Conservation (phyloP, 1,140 invertebrate genomes). For the Micrasema longulum region DNA sequence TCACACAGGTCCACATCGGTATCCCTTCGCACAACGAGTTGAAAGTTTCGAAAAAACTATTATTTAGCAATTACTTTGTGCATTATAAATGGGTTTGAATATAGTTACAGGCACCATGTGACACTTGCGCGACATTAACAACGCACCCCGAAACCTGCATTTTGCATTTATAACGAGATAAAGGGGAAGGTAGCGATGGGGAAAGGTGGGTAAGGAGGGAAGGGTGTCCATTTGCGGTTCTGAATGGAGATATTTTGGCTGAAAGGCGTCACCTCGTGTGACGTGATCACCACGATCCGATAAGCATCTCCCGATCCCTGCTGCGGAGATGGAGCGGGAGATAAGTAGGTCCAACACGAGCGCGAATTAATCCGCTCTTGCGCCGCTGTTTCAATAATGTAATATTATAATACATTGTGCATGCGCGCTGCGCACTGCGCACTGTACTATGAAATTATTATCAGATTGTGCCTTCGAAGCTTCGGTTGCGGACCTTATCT, state of each 20-base stretch:
- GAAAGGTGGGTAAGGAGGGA: neutral
- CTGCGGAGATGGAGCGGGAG: neutral
- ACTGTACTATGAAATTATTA: slow-evolving; percentile 23
- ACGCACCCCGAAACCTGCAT: slow-evolving; percentile 18
- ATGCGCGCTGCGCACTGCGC: slow-evolving; percentile 5
- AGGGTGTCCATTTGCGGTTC: slow-evolving; percentile 21
- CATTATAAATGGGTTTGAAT: slow-evolving; percentile 27
- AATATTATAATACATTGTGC: slow-evolving; percentile 1
- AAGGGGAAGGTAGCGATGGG: neutral
- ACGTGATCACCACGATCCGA: slow-evolving; percentile 61
- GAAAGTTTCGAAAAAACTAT: neutral
- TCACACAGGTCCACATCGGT: too few relatives aligned
- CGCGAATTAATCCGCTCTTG: slow-evolving; percentile 29
- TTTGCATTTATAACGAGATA: slow-evolving; percentile 33
- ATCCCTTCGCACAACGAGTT: too few relatives aligned
- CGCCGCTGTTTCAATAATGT: neutral
- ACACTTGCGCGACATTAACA: slow-evolving; percentile 25
- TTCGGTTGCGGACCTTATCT: neutral
- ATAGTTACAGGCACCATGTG: slow-evolving; percentile 17
- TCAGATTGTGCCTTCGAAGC: neutral
- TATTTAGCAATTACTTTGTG: slow-evolving; percentile 16
- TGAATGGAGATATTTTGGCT: slow-evolving; percentile 41
- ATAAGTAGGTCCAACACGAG: neutral
- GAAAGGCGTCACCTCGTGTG: slow-evolving; percentile 55
- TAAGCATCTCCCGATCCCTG: slow-evolving; percentile 22